Conservation (phyloP, 2,797 vertebrate genomes). For the Streptopelia turtur region DNA sequence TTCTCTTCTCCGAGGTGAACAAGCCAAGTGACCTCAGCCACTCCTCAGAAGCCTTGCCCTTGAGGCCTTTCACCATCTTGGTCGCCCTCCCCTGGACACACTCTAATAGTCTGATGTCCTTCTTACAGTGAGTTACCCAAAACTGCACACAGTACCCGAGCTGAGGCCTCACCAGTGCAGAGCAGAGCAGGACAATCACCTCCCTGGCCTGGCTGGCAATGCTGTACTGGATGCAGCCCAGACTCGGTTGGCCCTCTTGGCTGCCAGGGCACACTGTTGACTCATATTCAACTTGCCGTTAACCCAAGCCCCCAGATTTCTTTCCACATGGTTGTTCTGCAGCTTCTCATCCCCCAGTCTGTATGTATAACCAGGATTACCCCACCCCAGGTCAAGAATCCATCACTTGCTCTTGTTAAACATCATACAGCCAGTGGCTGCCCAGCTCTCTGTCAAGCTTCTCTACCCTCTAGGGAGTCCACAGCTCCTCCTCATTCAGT, state of each 20-base stretch:
- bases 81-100: background rate
- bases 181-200: background rate
- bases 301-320: background rate
- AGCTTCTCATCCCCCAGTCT: background rate
- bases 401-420: background rate
- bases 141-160: background rate
- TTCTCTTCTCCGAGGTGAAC: background rate
- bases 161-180: too few relatives aligned
- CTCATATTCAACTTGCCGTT: background rate
- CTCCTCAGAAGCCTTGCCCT: background rate
- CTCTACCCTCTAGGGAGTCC: too few relatives aligned
- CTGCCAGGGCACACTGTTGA: background rate
- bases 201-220: rapidly evolving
- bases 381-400: background rate
- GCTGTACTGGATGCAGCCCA: background rate
- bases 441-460: background rate
- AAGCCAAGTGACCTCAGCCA: background rate
- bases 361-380: background rate
- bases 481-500: background rate
- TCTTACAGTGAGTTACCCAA: background rate
- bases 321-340: background rate
- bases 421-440: background rate
- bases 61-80: background rate
- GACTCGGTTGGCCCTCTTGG: background rate
- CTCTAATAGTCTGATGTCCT: too few relatives aligned